Conservation (phyloP, 2,888 invertebrate species). For the Sarcophaga rosellei region DNA sequence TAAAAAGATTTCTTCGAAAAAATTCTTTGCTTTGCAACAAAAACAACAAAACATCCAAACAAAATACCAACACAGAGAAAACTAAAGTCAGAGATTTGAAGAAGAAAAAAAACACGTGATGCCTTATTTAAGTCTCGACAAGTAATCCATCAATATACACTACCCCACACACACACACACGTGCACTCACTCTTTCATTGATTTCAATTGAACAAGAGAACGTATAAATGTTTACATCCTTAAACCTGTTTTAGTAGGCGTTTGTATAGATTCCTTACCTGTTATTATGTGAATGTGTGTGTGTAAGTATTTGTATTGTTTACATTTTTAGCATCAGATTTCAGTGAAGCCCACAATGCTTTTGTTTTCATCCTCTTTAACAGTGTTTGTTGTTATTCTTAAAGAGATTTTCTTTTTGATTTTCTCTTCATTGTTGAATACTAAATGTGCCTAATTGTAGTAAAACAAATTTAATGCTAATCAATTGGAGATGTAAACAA, state of each 20-base stretch:
- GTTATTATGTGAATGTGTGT: background rate
- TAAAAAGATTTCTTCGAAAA: background rate
- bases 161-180: too few species aligned
- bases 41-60: background rate
- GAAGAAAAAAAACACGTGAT: conserved; percentile 19
- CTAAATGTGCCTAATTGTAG: conserved; percentile 7
- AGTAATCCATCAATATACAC: conserved; percentile 38
- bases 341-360: conserved; percentile 22
- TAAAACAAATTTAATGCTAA: conserved; percentile 44
- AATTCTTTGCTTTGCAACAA: background rate
- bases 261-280: background rate
- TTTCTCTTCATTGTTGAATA: background rate
- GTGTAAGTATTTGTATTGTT: background rate
- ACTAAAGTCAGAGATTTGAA: too few species aligned
- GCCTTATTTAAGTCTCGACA: conserved; percentile 36
- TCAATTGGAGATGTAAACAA: conserved; percentile 34
- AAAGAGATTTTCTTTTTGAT: background rate
- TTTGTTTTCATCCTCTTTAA: background rate
- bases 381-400: too few species aligned
- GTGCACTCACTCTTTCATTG: background rate
- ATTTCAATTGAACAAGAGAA: background rate
- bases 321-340: conserved; percentile 11
- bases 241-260: too few species aligned
- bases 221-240: background rate
- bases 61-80: background rate